phyloP scores from a whole-genome alignment of 1,140 invertebrate species.

The Drosophila erecta region DNA sequence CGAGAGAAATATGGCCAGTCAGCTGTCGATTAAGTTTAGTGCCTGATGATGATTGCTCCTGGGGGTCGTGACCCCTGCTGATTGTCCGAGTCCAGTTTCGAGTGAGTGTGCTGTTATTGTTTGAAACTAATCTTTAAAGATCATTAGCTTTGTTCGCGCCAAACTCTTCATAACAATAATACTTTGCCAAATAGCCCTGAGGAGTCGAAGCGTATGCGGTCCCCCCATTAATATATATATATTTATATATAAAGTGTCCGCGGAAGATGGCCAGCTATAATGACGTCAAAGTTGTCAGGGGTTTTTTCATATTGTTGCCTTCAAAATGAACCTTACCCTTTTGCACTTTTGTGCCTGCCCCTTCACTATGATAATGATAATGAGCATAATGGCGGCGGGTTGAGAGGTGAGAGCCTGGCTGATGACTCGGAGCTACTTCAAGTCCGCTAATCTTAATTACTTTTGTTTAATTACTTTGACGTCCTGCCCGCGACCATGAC shows the following conservation, averaged over 20 bases:
- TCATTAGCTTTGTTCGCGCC: constrained; percentile 27
- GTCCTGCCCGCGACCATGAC: constrained; percentile 57
- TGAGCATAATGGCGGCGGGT: constrained; percentile 64
- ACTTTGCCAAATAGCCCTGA: constrained; percentile 37
- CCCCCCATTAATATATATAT: constrained; percentile 12
- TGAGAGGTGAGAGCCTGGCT: constrained; percentile 34
- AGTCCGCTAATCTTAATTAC: constrained; percentile 83
- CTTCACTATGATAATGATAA: constrained; percentile 75
- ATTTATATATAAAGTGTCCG: constrained; percentile 8
- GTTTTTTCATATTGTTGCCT: constrained; percentile 66
- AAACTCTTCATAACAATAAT: constrained; percentile 53
- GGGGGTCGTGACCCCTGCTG: constrained; percentile 55
- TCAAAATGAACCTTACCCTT: constrained; percentile 44
- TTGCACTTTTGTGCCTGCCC: constrained; percentile 4
- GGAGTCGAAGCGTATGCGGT: constrained; percentile 20
- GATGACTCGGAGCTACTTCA: constrained; percentile 76
- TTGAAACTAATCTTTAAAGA: constrained; percentile 49
- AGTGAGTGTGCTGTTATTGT: constrained; percentile 27
- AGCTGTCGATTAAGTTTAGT: constrained; percentile 57
- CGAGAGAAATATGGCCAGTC: constrained; percentile 50
- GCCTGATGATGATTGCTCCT: constrained; percentile 49
- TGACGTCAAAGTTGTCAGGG: constrained; percentile 77
- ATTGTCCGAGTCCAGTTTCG: constrained; percentile 37
- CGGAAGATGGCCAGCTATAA: constrained; percentile 59
- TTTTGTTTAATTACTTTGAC: constrained; percentile 84